Base-by-base conservation (phyloP, 2,797 vertebrate species). In the Trematomus bernacchii region DNA sequence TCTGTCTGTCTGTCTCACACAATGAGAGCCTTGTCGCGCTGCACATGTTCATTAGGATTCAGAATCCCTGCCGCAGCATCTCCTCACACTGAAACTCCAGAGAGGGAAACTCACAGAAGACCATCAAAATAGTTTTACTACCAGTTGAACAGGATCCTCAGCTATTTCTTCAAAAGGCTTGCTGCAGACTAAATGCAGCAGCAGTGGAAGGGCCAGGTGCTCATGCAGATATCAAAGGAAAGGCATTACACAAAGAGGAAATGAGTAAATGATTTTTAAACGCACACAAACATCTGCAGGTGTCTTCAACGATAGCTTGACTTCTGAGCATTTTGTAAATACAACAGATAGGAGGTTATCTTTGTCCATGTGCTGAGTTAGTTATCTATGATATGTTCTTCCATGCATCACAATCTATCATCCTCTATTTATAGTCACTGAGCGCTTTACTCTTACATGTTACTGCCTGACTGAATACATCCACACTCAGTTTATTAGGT, bases 11-110 rank as follows among this genome's bases (percentile, higher is more conserved):
- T 71, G 50, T 42, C 33, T 59, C 53, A 13, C 77, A 94, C 92
- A 95, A 93, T 86, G 89, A 82, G 42, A 66, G 88, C 90, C 92
- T 93, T 95, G 93, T 95, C 79, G 82, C 66, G 51, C 72, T 53
- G 66, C 79, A 90, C 87, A 77, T 84, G 80, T 83, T 88, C 79
- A 93, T 93, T 93, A 91, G 88, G 83, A 94, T 94, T 93, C 93
- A 88, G 80, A 53, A 83, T 86, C 78, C 51, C 69, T 76, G 72
- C 62, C 10, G n/a, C 9, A 18, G n/a, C 9, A 11, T 48, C 16
- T 40, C 16, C 62, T 67, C 55, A 0, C 37, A 57, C 64, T 10
- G 15, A 54, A 44, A 73, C 44, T 33, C 47, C n/a, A 33, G 23
- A 15, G 21, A 37, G 37, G 11, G 3, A 55, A 52, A n/a, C 33